phyloP scores from a whole-genome alignment of 2,888 invertebrate species.

The Epinotia bilunana region DNA sequence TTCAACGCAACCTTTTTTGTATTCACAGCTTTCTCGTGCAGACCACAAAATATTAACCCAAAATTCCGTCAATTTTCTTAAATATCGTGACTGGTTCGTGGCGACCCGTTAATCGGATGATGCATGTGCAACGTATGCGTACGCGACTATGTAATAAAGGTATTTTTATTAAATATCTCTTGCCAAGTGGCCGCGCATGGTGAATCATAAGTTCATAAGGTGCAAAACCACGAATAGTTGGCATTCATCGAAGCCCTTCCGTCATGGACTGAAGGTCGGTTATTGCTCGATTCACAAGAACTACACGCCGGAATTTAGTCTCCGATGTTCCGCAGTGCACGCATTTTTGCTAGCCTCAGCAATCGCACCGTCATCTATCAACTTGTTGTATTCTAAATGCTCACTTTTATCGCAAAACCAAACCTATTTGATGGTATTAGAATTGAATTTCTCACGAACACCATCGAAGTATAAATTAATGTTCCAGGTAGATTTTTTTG shows the following conservation, averaged over 20 bases:
- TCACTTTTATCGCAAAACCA: constrained; percentile 49
- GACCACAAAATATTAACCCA: constrained; percentile 41
- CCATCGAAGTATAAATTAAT: constrained; percentile 51
- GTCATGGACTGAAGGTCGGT: constrained; percentile 9
- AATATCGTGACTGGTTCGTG: constrained; percentile 52
- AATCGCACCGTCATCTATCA: constrained; percentile 54
- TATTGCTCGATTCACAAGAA: not conserved
- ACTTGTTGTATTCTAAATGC: constrained; percentile 43
- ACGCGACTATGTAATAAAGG: constrained; percentile 56
- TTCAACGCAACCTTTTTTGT: constrained; percentile 41
- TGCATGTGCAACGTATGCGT: constrained; percentile 54
- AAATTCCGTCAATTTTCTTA: constrained; percentile 44
- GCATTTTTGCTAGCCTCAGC: constrained; percentile 59
- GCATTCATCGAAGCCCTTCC: not conserved
- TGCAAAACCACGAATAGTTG: constrained; percentile 51
- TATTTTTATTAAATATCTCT: constrained; percentile 67
- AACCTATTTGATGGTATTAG: constrained; percentile 54
- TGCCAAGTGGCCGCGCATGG: constrained; percentile 71
- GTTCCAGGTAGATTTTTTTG: constrained; percentile 69
- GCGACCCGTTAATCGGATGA: constrained; percentile 57
- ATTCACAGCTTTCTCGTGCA: constrained; percentile 42
- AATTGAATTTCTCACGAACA: constrained; percentile 53
- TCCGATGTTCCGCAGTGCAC: constrained; percentile 59
- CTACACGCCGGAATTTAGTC: constrained; percentile 65
- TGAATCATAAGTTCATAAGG: constrained; percentile 77